These are phyloP conservation scores for Brachyalestes nurse DNA, from an alignment of 2,797 vertebrate species.

Conservation along the genomic window DNA sequence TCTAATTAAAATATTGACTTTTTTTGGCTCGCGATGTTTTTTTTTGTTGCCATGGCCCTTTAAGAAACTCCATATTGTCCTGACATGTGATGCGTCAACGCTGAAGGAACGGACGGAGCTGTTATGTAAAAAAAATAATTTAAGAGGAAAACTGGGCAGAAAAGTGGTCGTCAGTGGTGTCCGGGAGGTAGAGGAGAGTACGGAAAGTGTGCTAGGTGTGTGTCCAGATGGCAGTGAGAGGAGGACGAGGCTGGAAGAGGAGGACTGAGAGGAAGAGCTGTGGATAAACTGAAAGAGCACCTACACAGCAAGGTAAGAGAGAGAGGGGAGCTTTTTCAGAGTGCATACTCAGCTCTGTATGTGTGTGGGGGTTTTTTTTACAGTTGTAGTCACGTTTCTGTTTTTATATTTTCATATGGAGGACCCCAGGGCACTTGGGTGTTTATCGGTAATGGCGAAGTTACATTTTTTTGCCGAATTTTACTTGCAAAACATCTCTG, in stretches of 20 bases:
- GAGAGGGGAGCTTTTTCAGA: too few species aligned
- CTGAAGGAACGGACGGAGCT: conserved; percentile 81
- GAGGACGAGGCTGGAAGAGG: conserved; percentile 1
- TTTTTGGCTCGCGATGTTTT: too few species aligned
- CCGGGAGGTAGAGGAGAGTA: conserved; percentile 6
- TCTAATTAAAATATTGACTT: too few species aligned
- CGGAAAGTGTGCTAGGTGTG: conserved; percentile 3
- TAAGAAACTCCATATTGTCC: conserved; percentile 88
- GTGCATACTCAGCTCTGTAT: too few species aligned
- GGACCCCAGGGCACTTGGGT: too few species aligned
- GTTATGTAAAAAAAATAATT: conserved; percentile 83
- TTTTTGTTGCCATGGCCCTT: conserved; percentile 76
- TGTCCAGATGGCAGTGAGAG: conserved; percentile 28
- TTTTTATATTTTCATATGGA: too few species aligned
- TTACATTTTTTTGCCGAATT: not conserved
- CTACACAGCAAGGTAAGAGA: conserved; percentile 4
- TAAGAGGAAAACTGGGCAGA: conserved; percentile 70
- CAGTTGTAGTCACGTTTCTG: not conserved
- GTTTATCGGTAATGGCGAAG: not conserved
- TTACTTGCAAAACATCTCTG: not conserved
- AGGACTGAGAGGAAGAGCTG: not conserved
- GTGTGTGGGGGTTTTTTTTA: not conserved
- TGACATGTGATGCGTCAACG: conserved; percentile 83
- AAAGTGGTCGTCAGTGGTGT: conserved; percentile 46
- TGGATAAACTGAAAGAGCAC: conserved; percentile 11